Conservation (phyloP, 1,140 invertebrate species). For the Heliconius hermathena region DNA sequence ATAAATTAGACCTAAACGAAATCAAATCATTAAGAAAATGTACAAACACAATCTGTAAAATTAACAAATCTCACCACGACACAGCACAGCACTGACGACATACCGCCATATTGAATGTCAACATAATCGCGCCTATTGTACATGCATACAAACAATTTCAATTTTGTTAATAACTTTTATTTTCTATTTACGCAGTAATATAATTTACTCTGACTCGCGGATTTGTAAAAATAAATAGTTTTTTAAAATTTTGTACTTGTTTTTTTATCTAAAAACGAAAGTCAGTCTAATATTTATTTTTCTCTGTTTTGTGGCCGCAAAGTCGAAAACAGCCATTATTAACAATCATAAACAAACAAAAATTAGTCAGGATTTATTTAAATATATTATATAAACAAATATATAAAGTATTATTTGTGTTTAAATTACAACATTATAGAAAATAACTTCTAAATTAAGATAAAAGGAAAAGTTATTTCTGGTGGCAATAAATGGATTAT, state of each 20-base stretch:
- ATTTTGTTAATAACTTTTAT: slow-evolving; percentile 48
- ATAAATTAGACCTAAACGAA: slow-evolving; percentile 35
- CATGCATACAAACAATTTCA: slow-evolving; percentile 58
- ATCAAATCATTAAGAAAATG: slow-evolving; percentile 47
- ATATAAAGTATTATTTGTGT: not conserved
- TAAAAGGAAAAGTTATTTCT: not conserved
- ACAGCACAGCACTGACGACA: slow-evolving; percentile 97
- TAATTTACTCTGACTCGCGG: slow-evolving; percentile 36
- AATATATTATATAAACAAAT: not conserved
- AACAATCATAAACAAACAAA: not conserved
- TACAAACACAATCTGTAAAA: slow-evolving; percentile 63
- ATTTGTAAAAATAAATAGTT: slow-evolving; percentile 47
- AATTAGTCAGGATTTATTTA: not conserved
- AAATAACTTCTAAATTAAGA: not conserved
- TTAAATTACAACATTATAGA: not conserved
- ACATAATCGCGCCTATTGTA: slow-evolving; percentile 71
- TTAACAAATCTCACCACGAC: slow-evolving; percentile 87
- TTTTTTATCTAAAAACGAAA: slow-evolving; percentile 68
- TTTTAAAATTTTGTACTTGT: slow-evolving; percentile 63
- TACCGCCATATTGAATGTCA: slow-evolving; percentile 93
- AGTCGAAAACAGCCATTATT: not conserved
- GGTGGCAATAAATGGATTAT: not conserved
- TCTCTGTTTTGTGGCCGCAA: slow-evolving; percentile 51
- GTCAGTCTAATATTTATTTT: slow-evolving; percentile 69
- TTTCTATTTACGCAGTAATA: slow-evolving; percentile 43